These are phyloP conservation scores for Tauraco erythrolophus DNA, from an alignment of 2,113 vertebrate genomes.

Conservation along the genomic window DNA sequence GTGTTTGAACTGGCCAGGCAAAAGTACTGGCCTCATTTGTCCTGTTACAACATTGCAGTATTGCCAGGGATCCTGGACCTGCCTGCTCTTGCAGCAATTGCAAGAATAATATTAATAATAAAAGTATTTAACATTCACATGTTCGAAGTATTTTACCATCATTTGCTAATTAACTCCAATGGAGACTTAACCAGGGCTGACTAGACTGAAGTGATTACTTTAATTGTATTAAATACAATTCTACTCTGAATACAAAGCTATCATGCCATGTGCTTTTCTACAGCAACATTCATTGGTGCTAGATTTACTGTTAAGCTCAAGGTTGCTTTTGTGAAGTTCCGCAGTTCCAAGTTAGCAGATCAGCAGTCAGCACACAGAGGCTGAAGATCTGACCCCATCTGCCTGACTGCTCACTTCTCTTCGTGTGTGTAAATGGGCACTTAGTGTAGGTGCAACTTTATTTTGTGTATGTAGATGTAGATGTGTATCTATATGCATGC, in stretches of 20 bases:
- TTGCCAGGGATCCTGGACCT: background rate
- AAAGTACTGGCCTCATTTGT: background rate
- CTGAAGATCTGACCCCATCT: background rate
- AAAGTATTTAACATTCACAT: constrained; percentile 14
- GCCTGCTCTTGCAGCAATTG: background rate
- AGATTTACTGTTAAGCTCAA: background rate
- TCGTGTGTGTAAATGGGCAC: background rate
- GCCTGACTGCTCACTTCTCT: background rate
- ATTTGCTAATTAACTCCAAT: constrained; percentile 31
- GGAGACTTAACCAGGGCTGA: constrained; percentile 5
- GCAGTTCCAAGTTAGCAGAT: background rate
- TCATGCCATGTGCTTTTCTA: background rate
- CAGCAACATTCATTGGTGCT: background rate
- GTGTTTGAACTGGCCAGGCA: background rate
- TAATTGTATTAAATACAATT: background rate
- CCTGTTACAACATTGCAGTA: background rate
- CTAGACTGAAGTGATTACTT: constrained; percentile 34
- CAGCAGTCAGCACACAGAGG: background rate
- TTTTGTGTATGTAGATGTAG: background rate
- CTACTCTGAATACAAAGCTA: background rate
- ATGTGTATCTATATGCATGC: background rate
- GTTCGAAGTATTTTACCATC: constrained; percentile 8
- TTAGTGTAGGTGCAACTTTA: background rate
- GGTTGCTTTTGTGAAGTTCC: background rate
- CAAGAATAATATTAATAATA: background rate